Evolutionary conservation across 2,888 invertebrate species (phyloP).

Genomic region (Morpho deidamia): DNA sequence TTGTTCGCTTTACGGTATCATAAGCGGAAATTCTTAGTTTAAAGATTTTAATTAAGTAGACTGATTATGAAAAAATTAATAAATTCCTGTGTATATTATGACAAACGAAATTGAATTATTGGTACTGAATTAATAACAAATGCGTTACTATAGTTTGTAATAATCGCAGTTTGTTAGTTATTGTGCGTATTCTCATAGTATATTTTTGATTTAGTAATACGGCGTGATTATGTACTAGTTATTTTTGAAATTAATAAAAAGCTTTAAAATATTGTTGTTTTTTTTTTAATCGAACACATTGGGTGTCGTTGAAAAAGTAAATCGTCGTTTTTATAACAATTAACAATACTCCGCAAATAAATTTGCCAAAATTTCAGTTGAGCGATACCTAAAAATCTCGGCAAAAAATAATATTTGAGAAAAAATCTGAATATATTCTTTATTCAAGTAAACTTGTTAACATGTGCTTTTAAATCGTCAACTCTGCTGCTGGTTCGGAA

Average conservation of each 20-base stretch:
- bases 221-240: conserved; percentile 72
- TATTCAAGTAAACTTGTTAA: too few relatives aligned
- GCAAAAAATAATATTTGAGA: too few relatives aligned
- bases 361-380: too few relatives aligned
- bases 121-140: conserved; percentile 54
- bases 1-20: too few relatives aligned
- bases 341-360: too few relatives aligned
- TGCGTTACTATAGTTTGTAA: conserved; percentile 32
- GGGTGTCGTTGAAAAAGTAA: neutral
- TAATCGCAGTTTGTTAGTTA: conserved; percentile 41
- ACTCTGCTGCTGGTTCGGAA: too few relatives aligned
- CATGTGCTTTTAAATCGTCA: too few relatives aligned
- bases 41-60: conserved; percentile 56
- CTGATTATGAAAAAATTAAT: conserved; percentile 46
- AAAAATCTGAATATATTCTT: too few relatives aligned
- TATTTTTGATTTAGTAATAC: conserved; percentile 63
- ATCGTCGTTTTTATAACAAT: too few relatives aligned
- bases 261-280: conserved; percentile 50
- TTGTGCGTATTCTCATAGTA: conserved; percentile 68
- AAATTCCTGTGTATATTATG: conserved; percentile 58
- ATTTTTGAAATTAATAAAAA: conserved; percentile 75
- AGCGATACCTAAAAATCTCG: too few relatives aligned
- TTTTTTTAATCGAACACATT: too few relatives aligned
- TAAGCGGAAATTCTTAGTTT: conserved; percentile 27
- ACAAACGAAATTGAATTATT: conserved; percentile 41